Evolutionary conservation across 2,797 vertebrate genomes (phyloP), one percentile per base, ranked within the genome.

Genomic region (Dromococcyx pavoninus): DNA sequence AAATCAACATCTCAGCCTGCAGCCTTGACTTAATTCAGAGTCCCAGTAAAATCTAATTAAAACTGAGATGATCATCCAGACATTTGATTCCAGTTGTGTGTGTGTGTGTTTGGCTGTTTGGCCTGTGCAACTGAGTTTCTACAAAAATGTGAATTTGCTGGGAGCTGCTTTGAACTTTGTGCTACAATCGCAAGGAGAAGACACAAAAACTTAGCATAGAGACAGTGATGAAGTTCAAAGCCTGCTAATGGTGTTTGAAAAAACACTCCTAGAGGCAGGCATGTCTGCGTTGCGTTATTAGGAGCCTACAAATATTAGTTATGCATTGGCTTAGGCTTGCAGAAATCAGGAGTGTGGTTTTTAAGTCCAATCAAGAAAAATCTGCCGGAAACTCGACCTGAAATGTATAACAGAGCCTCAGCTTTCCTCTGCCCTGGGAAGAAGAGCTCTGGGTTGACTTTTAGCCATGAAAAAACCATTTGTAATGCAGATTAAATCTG

Each of bases 11-110:
- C 79, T 85, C 66, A 90, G 93, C 82, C 88, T 95, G 66, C 57
- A 95, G 95, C 95, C 90, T 95, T 92, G 92, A 89, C 51, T 95
- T 96, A 96, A 87, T 76, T 95, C 87, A 64, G 37, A 94, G 90
- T 92, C 54, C 91, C 7, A 41, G 95, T 96, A 96, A 95, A 96
- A 95, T 92, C 92, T 97, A 97, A 97, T 97, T 97, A 98, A 95
- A 94, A 80, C 65, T 87, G 78, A 94, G 96, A 44, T 89, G 67
- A 96, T 97, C 74, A 87, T 93, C 75, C 89, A 80, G 69, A 58
- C 64, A 95, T 93, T 97, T 75, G 75, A 76, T 95, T 95, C 96
- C 95, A 94, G 91, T 88, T 95, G 75, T 9, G 3, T 17, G 48
- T 41, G n/a, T 25, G 65, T n/a, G 2, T 56, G 41, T 86, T 83